phyloP scores from a whole-genome alignment of 2,797 vertebrate genomes.

The Ispidina picta region DNA sequence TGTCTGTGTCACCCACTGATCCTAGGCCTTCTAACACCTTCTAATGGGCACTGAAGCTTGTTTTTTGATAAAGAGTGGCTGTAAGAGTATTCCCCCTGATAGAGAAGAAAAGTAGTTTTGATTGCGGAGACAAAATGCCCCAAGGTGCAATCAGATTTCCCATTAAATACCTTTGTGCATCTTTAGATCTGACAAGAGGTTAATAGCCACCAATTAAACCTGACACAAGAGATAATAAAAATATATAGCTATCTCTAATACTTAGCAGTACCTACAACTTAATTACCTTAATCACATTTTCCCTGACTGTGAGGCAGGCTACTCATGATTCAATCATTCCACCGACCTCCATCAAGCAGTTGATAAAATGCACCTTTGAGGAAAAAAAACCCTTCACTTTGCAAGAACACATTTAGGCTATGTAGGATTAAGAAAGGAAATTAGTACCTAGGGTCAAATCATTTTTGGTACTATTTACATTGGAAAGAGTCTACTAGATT shows the following conservation, averaged over 20 bases:
- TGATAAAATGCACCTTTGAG: conserved; percentile 14
- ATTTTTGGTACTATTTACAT: neutral
- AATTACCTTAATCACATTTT: conserved; percentile 20
- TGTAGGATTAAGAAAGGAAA: neutral
- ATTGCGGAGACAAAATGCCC: neutral
- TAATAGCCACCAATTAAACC: neutral
- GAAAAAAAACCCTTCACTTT: neutral
- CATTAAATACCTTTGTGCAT: neutral
- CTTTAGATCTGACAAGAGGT: neutral
- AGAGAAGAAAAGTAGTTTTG: neutral
- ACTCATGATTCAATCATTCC: neutral
- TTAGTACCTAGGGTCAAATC: neutral
- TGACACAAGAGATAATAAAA: conserved; percentile 4
- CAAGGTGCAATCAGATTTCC: neutral
- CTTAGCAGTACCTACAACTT: neutral
- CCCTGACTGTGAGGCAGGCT: neutral
- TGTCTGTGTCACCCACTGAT: fast-evolving
- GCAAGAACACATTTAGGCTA: neutral
- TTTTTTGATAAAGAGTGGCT: neutral
- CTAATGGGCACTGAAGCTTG: neutral
- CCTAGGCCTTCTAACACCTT: neutral
- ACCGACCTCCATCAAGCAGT: fast-evolving
- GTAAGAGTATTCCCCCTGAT: neutral
- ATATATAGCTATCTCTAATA: neutral
- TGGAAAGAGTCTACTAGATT: neutral